Evolutionary conservation across 2,888 invertebrate genomes (phyloP).

Genomic region (Eudasyphora cyanicolor): DNA sequence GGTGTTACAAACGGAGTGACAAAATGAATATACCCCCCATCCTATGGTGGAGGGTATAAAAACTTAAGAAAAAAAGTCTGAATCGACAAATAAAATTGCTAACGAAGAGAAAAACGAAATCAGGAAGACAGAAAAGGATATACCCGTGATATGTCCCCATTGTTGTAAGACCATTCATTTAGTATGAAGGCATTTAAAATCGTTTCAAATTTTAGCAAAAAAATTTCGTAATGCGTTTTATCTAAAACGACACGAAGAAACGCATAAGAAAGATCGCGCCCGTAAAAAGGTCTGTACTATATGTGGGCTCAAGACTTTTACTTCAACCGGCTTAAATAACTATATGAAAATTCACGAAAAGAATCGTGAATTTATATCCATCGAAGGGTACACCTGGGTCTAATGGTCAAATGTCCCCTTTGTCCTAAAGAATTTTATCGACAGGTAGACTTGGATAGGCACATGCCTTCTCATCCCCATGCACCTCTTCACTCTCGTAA

Average conservation of each 20-base stretch:
- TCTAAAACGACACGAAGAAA: constrained; percentile 63
- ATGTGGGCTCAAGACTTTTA: constrained; percentile 48
- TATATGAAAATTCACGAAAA: constrained; percentile 66
- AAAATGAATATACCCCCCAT: too few relatives aligned
- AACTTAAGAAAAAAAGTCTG: too few relatives aligned
- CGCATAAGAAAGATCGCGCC: constrained; percentile 56
- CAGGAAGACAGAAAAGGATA: background rate
- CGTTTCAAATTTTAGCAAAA: constrained; percentile 42
- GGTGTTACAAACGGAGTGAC: too few relatives aligned
- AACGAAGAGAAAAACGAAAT: too few relatives aligned
- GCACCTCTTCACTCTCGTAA: background rate
- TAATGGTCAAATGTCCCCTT: constrained; percentile 42
- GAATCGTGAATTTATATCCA: constrained; percentile 66
- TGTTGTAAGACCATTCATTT: constrained; percentile 44
- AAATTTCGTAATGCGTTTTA: constrained; percentile 37
- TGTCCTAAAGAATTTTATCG: constrained; percentile 51
- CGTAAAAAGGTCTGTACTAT: constrained; percentile 44
- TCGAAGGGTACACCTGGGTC: constrained; percentile 49
- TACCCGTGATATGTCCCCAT: constrained; percentile 38
- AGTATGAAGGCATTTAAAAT: background rate
- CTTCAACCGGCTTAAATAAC: constrained; percentile 43
- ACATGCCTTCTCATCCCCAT: constrained; percentile 20
- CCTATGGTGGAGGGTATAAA: too few relatives aligned
- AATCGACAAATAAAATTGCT: too few relatives aligned
- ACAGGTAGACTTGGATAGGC: constrained; percentile 44